These are phyloP conservation scores for Danaus melanippus DNA, from an alignment of 1,140 invertebrate genomes.

Conservation along the genomic window DNA sequence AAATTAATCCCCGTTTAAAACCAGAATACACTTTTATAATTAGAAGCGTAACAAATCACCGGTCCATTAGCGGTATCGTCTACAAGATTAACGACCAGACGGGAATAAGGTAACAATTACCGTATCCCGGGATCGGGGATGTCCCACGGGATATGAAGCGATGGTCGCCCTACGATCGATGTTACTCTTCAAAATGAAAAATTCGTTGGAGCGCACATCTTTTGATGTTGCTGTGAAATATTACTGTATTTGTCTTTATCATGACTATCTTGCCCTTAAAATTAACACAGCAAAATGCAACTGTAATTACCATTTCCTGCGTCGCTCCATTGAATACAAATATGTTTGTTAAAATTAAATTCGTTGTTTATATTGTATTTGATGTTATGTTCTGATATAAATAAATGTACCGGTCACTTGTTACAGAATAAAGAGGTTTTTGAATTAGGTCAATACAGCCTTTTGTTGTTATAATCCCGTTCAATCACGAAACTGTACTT, in stretches of 20 bases:
- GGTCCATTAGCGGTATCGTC: conserved; percentile 39
- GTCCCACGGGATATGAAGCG: conserved; percentile 25
- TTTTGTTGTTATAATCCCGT: too few relatives aligned
- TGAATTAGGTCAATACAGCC: too few relatives aligned
- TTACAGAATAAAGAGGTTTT: too few relatives aligned
- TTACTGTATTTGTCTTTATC: conserved; percentile 27
- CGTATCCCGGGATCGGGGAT: conserved; percentile 17
- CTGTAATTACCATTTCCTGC: too few relatives aligned
- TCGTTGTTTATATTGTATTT: too few relatives aligned
- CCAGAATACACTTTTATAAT: conserved; percentile 29
- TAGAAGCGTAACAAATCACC: conserved; percentile 43
- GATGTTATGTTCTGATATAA: too few relatives aligned
- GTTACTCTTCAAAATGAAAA: conserved; percentile 26
- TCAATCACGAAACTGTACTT: too few relatives aligned
- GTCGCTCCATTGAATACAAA: too few relatives aligned
- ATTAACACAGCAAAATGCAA: too few relatives aligned
- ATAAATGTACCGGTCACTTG: too few relatives aligned
- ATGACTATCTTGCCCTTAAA: not conserved
- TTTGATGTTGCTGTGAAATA: conserved; percentile 36
- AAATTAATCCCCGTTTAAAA: conserved; percentile 19
- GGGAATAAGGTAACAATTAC: conserved; percentile 45
- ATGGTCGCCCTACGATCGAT: conserved; percentile 26
- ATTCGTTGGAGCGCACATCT: conserved; percentile 20
- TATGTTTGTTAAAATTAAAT: too few relatives aligned
- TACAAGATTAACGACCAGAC: conserved; percentile 41